Base-by-base conservation (phyloP, 2,113 vertebrate species). In the Isurus oxyrinchus region DNA sequence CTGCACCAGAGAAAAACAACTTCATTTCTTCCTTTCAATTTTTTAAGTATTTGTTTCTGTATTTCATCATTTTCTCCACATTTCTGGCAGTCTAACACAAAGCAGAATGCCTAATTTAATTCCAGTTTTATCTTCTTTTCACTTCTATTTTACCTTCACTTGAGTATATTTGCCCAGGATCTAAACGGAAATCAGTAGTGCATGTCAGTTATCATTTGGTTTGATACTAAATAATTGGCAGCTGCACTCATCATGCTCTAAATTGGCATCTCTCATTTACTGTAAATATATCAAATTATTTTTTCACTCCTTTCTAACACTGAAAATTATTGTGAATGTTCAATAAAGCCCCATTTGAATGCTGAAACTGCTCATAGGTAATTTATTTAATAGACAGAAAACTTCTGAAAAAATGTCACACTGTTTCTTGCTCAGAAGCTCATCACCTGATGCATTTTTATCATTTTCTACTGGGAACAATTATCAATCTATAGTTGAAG, bases 201-300 rank as follows among this genome's bases (percentile, higher is more conserved):
- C 35, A 94, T 94, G 6, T 66, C 57, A 13, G 44, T 40, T 94
- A 40, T 63, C 16, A 76, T 40, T 79, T 96, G 69, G 31, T 19
- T 79, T 35, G 35, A 79, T 40, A 55, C 44, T 79, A 76, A 40
- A 76, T 79, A 96, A 96, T 72, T 40, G 63, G 25, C 49, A 57
- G 35, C 23, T 96, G 40, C 96, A 79, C 55, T 66, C 35, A n/a
- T 76, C 63, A 96, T 69, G 25, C 95, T 79, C 57, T 94, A 94
- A 57, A 91, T 91, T 91, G 88, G 55, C 55, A 59, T 91, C 5
- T 94, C 35, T 94, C 90, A 63, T 94, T 63, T 16, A 61, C 90
- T 93, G n/a, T 61, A 63, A 63, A 63, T 21, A 94, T 21, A 40
- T 40, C 40, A 31, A 40, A 94, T 63, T 63, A 94, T 94, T 40